Base-by-base conservation (phyloP, 2,113 vertebrate genomes). In the Bucco capensis region DNA sequence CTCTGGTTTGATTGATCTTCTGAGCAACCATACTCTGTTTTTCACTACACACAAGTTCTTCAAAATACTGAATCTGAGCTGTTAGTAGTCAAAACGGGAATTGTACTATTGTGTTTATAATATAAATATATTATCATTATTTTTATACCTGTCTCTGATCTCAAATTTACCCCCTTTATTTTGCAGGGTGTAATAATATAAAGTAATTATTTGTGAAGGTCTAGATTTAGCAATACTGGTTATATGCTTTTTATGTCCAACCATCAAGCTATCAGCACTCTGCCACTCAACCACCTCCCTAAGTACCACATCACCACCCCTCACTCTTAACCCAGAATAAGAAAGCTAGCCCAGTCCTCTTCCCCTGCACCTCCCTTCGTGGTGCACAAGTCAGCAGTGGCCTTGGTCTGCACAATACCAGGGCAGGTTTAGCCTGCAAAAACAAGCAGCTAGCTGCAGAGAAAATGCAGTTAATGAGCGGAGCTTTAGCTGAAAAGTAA, bases 1-100 rank as follows among this genome's bases (percentile, higher is more conserved):
- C 85, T 74, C 14, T 4, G 93, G 93, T 94, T 92, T 94, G 54
- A 94, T 94, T 87, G 61, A 86, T 89, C n/a, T 93, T 89, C 86
- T 54, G 50, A 94, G 66, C 80, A 57, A 22, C 53, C 64, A 4
- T 40, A 37, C 64, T 92, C 67, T 90, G 5, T 66, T 91, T 95
- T 81, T 94, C 60, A 84, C 74, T 79, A 2, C 58, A 40, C 35
- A 42, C 12, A 19, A 92, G 53, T 89, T 92, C 93, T 65, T 83
- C 50, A 50, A 86, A 81, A 60, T 78, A 89, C 38, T 56, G 33
- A 66, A 19, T 61, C 50, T 86, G 83, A 80, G 46, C 19, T 58
- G 30, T 66, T 93, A 86, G 64, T 50, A 65, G 56, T 92, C 77
- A 88, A 67, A 77, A 88, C 33, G 44, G 71, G 66, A 89, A 81